Conservation (phyloP, 1,140 invertebrate genomes). For the Lamellibrachia luymesi region DNA sequence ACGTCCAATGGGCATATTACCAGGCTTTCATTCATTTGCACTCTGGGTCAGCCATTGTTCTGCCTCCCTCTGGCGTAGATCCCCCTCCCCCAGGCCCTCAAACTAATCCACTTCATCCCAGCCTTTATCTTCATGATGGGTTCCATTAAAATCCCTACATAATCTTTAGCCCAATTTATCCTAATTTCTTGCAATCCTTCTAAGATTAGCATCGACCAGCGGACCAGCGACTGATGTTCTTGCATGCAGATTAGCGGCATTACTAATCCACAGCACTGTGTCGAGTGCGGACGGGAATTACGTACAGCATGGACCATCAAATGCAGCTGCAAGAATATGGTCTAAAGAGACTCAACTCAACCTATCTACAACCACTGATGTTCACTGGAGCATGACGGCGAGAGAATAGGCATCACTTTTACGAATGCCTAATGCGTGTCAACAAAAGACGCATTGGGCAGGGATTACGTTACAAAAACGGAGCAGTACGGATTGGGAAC, state of each 20-base stretch:
- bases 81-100: neutral
- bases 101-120: neutral
- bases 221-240: neutral
- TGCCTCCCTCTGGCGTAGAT: neutral
- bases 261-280: neutral
- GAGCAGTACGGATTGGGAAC: neutral
- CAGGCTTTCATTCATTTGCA: neutral
- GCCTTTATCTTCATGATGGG: neutral
- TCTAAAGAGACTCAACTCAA: neutral
- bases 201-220: neutral
- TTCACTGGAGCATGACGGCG: neutral
- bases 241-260: neutral
- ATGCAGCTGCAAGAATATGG: neutral
- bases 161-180: neutral
- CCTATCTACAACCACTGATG: neutral
- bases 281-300: neutral
- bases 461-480: conserved; percentile 4
- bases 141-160: neutral
- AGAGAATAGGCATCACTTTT: neutral
- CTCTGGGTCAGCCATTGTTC: neutral
- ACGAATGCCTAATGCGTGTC: neutral
- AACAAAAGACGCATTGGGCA: neutral
- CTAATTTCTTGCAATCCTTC: neutral
- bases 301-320: neutral
- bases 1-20: neutral